Conservation (phyloP, 1,140 invertebrate species). For the Orius insidiosus region DNA sequence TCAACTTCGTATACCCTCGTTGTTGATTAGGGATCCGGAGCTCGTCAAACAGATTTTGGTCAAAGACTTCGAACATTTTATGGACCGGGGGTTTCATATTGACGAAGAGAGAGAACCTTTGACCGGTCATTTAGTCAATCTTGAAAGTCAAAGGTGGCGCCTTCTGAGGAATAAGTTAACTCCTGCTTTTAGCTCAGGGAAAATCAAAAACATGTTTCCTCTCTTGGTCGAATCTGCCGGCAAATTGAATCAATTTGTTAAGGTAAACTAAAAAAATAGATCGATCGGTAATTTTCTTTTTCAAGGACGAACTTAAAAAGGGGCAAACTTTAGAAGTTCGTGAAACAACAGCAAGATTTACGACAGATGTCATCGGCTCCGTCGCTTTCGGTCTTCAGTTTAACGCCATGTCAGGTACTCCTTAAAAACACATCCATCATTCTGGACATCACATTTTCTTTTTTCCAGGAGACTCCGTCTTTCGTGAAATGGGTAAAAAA, state of each 20-base stretch:
- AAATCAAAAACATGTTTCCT: slow-evolving; percentile 24
- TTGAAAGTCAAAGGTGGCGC: slow-evolving; percentile 37
- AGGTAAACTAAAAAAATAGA: slow-evolving; percentile 2
- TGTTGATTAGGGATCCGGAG: slow-evolving; percentile 24
- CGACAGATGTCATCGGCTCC: slow-evolving; percentile 42
- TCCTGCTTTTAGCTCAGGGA: slow-evolving; percentile 42
- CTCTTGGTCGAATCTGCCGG: slow-evolving; percentile 20
- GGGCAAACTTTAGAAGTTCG: slow-evolving; percentile 28
- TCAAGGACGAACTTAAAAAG: not conserved
- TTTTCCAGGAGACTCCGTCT: slow-evolving; percentile 17
- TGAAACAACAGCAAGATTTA: slow-evolving; percentile 37
- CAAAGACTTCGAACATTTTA: slow-evolving; percentile 36
- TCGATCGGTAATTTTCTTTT: not conserved
- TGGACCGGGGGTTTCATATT: slow-evolving; percentile 28
- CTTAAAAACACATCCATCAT: not conserved
- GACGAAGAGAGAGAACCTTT: slow-evolving; percentile 32
- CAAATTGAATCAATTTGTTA: slow-evolving; percentile 22
- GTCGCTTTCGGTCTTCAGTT: slow-evolving; percentile 43
- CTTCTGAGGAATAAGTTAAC: slow-evolving; percentile 37
- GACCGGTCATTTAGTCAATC: slow-evolving; percentile 30
- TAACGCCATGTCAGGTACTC: slow-evolving; percentile 26
- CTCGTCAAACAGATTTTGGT: slow-evolving; percentile 33
- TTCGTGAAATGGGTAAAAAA: slow-evolving; percentile 15
- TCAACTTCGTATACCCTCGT: slow-evolving; percentile 16
- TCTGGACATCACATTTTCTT: not conserved